Evolutionary conservation across 2,888 invertebrate species (phyloP).

Genomic region (Netelia melanura): DNA sequence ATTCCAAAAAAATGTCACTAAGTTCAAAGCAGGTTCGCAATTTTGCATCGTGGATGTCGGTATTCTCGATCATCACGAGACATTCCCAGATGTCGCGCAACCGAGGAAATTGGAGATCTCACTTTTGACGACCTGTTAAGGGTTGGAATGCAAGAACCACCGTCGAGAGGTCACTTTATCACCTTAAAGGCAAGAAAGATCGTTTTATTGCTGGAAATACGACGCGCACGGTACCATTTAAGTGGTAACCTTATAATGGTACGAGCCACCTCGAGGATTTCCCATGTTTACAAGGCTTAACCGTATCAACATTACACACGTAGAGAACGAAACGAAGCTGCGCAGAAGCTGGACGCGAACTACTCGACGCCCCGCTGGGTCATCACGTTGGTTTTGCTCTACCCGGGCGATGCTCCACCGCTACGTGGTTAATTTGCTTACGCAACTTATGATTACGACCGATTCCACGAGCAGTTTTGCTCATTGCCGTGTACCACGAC

Average conservation of each 20-base stretch:
- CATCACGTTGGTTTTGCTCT: constrained; percentile 54
- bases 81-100: constrained; percentile 10
- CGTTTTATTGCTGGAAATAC: constrained; percentile 34
- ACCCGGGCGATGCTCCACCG: constrained; percentile 26
- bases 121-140: constrained; percentile 48
- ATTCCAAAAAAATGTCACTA: constrained; percentile 20
- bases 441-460: constrained; percentile 63
- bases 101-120: constrained; percentile 44
- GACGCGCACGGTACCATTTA: constrained; percentile 41
- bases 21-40: constrained; percentile 15
- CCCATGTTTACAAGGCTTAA: constrained; percentile 61
- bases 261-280: constrained; percentile 42
- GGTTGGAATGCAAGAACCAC: constrained; percentile 53
- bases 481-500: constrained; percentile 59
- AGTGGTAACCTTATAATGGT: constrained; percentile 61
- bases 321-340: constrained; percentile 30
- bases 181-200: too few species aligned
- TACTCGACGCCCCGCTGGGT: constrained; percentile 65
- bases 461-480: constrained; percentile 55
- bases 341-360: constrained; percentile 28
- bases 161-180: constrained; percentile 8
- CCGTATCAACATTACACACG: constrained; percentile 53
- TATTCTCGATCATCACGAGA: constrained; percentile 41
- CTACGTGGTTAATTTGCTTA: constrained; percentile 64
- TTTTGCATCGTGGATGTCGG: constrained; percentile 49